phyloP scores from a whole-genome alignment of 2,797 vertebrate genomes.

The Acipenser transmontanus region DNA sequence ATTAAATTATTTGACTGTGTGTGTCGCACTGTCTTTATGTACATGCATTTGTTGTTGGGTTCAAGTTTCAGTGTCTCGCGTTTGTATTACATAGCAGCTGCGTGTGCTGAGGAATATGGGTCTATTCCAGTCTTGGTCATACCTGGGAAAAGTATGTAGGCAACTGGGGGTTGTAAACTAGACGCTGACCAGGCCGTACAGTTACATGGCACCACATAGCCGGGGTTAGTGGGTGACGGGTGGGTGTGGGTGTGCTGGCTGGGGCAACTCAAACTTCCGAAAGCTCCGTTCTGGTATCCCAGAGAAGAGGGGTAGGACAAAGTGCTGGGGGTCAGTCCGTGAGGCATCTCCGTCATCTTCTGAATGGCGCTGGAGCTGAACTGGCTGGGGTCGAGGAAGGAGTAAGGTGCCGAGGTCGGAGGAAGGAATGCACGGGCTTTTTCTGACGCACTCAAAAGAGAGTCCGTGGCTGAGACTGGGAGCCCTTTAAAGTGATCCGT shows the following conservation, averaged over 20 bases:
- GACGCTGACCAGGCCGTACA: slow-evolving; percentile 95
- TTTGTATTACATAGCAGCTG: slow-evolving; percentile 85
- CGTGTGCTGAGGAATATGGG: slow-evolving; percentile 92
- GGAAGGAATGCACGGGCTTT: slow-evolving; percentile 92
- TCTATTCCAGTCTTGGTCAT: slow-evolving; percentile 98
- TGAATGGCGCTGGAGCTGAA: slow-evolving; percentile 92
- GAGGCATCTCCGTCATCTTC: slow-evolving; percentile 98
- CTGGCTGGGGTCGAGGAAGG: slow-evolving; percentile 93
- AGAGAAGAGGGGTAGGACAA: slow-evolving; percentile 92
- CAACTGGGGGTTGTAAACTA: slow-evolving; percentile 96
- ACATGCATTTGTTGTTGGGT: slow-evolving; percentile 69
- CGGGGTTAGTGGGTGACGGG: slow-evolving; percentile 96
- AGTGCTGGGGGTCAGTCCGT: slow-evolving; percentile 83
- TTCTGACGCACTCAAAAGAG: slow-evolving; percentile 79
- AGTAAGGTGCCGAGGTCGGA: slow-evolving; percentile 85
- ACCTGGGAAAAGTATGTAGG: slow-evolving; percentile 98
- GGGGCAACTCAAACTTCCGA: slow-evolving; percentile 88
- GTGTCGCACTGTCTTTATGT: slow-evolving; percentile 58
- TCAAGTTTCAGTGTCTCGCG: slow-evolving; percentile 60
- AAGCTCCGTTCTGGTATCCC: slow-evolving; percentile 97
- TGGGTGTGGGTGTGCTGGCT: slow-evolving; percentile 98
- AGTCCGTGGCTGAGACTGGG: slow-evolving; percentile 82
- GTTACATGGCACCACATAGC: slow-evolving; percentile 97
- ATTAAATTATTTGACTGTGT: slow-evolving; percentile 31
- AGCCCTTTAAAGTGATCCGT: slow-evolving; percentile 93